Base-by-base conservation (phyloP, 2,888 invertebrate species). In the Ochropacha duplaris region DNA sequence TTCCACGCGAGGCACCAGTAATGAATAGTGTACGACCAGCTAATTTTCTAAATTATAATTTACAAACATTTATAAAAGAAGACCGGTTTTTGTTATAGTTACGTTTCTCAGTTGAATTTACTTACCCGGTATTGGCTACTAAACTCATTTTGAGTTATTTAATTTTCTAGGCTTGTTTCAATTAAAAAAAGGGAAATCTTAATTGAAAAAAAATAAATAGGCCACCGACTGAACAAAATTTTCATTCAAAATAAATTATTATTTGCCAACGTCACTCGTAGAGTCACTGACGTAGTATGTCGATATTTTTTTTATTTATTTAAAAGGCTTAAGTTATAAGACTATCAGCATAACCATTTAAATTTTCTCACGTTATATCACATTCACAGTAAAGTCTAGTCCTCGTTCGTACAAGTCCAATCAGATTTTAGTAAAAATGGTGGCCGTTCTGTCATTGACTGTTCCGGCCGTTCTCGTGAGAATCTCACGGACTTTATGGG, bases 1-100 rank as follows among this genome's bases (percentile, higher is more conserved):
- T 99, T 28, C 99, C 99, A 72, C 99, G 94, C 56, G 98, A 98
- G 16, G 98, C 99, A 50, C 99, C 99, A 28, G 99, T 98, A 67
- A 99, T 97, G 78, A 99, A 98, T 57, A 98, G 90, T 1, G 99
- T 99, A 68, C 96, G 95, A 1, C 99, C 99, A 66, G 97, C 97
- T 65, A 95, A 83, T 85, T 94, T 93, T 72, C 93, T 93, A 24
- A 69, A 72, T 67, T 66, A 57, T 62, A 22, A 83, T 64, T 74
- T 60, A 66, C 57, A 63, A 68, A 69, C 60, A 61, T 58, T 56
- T 57, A 49, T 44, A 9, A 34, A 36, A 14, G 49, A 49, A 11
- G 19, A n/a, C 44, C 19, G 19, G n/a, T 44, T 44, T 44, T 19
- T 0, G 5, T n/a, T 58, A 58, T 55, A 55, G 49, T 28, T 49